Percentiles rank a stretch among this genome's conserved stretches.
Evolutionary conservation across 2,888 invertebrate species (phyloP).

Genomic region (Andricus curvator): DNA sequence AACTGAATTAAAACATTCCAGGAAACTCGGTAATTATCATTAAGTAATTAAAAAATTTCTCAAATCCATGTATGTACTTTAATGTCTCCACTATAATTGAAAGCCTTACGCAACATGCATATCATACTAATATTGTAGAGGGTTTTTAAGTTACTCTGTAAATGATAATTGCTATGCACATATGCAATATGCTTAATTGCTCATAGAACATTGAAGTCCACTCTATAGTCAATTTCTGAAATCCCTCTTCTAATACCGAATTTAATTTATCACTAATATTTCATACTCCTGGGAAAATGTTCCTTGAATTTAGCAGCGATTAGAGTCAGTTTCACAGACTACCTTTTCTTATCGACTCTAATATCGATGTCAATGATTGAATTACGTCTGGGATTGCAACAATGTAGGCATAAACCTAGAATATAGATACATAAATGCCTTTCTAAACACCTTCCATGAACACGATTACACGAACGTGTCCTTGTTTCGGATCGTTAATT

Average conservation of each 20-base stretch:
- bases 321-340: constrained; percentile 2
- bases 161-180: constrained; percentile 19
- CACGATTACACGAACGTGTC: constrained; percentile 7
- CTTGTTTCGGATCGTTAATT: constrained; percentile 39
- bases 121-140: constrained; percentile 15
- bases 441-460: constrained; percentile 39
- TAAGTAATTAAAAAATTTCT: constrained; percentile 33
- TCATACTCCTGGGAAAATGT: background rate
- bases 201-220: background rate
- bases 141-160: constrained; percentile 21
- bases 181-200: background rate
- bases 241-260: background rate
- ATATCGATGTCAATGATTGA: constrained; percentile 38
- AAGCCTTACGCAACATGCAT: constrained; percentile 27
- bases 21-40: constrained; percentile 14
- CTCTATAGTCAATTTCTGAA: constrained; percentile 18
- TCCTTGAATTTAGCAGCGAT: constrained; percentile 9
- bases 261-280: constrained; percentile 22
- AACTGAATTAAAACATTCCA: constrained; percentile 1
- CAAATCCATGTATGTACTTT: constrained; percentile 32
- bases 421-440: constrained; percentile 28
- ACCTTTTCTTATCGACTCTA: constrained; percentile 18
- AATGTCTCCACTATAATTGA: constrained; percentile 20
- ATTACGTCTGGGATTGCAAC: constrained; percentile 38
- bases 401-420: constrained; percentile 39